phyloP scores from a whole-genome alignment of 2,113 vertebrate species.

The Ophthalmolycus amberensis region DNA sequence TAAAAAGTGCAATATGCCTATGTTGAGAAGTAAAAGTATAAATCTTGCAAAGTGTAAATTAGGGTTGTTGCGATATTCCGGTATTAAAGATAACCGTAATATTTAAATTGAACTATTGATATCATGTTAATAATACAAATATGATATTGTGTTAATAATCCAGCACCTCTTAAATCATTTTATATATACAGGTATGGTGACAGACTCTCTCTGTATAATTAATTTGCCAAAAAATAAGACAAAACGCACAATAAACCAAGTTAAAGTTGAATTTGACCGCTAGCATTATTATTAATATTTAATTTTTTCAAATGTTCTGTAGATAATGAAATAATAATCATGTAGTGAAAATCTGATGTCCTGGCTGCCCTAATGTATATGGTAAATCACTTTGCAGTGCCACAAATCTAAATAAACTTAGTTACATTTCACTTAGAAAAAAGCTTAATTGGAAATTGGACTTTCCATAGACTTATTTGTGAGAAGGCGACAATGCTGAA shows the following conservation, averaged over 20 bases:
- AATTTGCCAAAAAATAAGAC: background rate
- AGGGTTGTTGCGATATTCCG: background rate
- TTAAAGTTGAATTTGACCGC: background rate
- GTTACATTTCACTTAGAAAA: constrained; percentile 1
- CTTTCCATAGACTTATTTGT: background rate
- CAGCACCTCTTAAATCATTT: background rate
- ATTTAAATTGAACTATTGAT: background rate
- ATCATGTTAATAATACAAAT: background rate
- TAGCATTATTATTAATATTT: background rate
- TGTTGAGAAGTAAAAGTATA: background rate
- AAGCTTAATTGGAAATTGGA: background rate
- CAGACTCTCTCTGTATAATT: background rate
- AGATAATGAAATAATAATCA: background rate
- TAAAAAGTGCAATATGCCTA: constrained; percentile 16
- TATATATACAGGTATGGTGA: background rate
- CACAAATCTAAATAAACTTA: constrained; percentile 11
- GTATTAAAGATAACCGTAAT: background rate
- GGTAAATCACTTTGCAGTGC: background rate
- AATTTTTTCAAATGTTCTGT: background rate
- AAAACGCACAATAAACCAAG: background rate
- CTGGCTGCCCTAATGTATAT: background rate
- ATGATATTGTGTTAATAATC: background rate
- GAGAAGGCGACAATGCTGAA: constrained; percentile 35
- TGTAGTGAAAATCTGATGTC: background rate
- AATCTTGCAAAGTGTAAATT: background rate